Percentiles rank a stretch among this genome's conserved stretches.
Conservation (phyloP, 2,113 vertebrate species). For the Xerus inauris region DNA sequence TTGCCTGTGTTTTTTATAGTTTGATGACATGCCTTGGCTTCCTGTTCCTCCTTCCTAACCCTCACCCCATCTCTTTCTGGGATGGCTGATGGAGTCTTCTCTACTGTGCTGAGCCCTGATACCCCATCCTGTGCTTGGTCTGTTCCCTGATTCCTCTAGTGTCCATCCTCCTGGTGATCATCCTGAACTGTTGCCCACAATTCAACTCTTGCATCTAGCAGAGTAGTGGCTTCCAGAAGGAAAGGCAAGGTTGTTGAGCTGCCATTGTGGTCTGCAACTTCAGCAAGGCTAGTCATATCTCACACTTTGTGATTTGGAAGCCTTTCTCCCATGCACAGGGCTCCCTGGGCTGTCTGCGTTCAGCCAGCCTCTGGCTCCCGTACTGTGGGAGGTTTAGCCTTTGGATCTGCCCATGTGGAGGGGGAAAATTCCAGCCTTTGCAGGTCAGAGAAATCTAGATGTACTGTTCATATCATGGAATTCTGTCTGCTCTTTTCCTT, state of each 20-base stretch:
- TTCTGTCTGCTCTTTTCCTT: slow-evolving; percentile 5
- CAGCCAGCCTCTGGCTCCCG: neutral
- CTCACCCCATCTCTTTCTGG: neutral
- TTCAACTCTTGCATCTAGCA: neutral
- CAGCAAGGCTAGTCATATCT: slow-evolving; percentile 9
- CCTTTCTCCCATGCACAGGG: slow-evolving; percentile 10
- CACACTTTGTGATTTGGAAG: neutral
- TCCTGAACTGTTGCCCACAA: neutral
- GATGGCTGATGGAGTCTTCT: neutral
- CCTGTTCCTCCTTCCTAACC: neutral
- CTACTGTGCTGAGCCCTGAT: accelerated
- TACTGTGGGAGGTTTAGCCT: slow-evolving; percentile 1
- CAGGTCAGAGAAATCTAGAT: neutral
- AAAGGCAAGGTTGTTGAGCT: neutral
- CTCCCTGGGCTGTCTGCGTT: neutral
- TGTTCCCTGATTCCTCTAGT: accelerated
- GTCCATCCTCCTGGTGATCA: neutral
- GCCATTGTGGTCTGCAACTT: neutral
- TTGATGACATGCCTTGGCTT: accelerated
- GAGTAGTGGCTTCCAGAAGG: neutral
- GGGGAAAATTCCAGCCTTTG: slow-evolving; percentile 13
- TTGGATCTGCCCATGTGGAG: neutral
- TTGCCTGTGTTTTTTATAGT: neutral
- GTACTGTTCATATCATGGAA: neutral
- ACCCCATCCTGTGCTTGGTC: accelerated